Evolutionary conservation across 1,140 invertebrate species (phyloP), one percentile per base, ranked within the genome.

Genomic region (Protaetia brevitarsis): DNA sequence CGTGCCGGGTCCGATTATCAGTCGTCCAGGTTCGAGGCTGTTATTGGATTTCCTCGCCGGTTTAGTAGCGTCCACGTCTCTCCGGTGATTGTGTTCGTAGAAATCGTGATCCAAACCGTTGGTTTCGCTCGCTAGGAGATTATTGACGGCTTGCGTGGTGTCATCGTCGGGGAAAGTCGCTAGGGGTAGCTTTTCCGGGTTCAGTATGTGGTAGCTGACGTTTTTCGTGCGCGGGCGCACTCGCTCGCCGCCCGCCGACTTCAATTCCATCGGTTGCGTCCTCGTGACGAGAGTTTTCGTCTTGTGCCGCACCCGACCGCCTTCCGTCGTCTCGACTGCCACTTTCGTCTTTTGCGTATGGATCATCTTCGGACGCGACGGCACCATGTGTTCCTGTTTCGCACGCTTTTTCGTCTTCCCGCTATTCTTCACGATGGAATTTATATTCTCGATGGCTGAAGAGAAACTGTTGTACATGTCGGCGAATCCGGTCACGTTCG

Each of bases 301-400:
- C 67, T 83, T 85, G 37, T 87, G 83, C 11, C 81, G 77, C 28
- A 82, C 79, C 63, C 83, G 81, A 2, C 79, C 82, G 5, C 80
- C 82, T 66, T 83, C 83, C 13, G 74, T 80, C 0, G 81, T 71
- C 57, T 84, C 82, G 1, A 83, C 80, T 1, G 84, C 77, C 2
- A 85, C 81, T 59, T 83, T 78, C 1, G 84, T 84, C 70, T 87
- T 88, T 73, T 88, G 86, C 0, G 88, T 89, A 68, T 89, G 88
- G 67, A 89, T 89, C 88, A 89, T 90, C 69, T 87, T 86, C 0
- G 88, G 88, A 36, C 87, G 77, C 1, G 82, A 81, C 0, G 82
- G 79, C 2, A 81, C 68, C 8, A 72, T 36, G 5, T 69, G 60
- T 36, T 70, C 79, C 67, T 19, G 74, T 69, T 65, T 79, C 73